Base-by-base conservation (phyloP, 2,113 vertebrate genomes). In the Muscicapa adusta region DNA sequence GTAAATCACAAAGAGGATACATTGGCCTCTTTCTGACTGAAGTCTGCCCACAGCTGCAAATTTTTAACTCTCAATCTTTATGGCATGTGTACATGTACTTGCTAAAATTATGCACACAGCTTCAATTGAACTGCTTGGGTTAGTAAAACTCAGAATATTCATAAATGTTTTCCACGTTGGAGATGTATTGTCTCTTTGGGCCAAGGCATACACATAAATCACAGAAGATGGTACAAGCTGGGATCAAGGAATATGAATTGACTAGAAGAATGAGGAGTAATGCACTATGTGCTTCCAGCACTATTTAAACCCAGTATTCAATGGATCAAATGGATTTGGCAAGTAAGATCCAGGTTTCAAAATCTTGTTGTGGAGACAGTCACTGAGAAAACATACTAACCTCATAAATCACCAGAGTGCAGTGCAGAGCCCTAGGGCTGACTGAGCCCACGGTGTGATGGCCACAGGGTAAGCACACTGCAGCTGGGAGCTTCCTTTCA, bases 261-360 rank as follows among this genome's bases (percentile, higher is more conserved):
- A 85, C 58, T 48, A 45, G 66, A 82, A 91, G 53, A 89, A 88
- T 8, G 19, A 76, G 36, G 36, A 79, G 36, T 57, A 75, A 74
- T 9, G 43, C n/a, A 58, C 40, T 40, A 25, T 72, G 45, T 88
- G 61, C 53, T 78, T 96, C 87, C 81, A 94, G 74, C 42, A 68
- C 57, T 67, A 68, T 33, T 87, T 85, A 79, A 88, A 79, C 6
- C n/a, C 62, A 48, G 50, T 82, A 91, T 92, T 85, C 73, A 96
- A 42, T 61, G 70, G 66, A 94, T 87, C 74, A 82, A 91, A 92
- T 47, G n/a, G 60, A 68, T 72, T 68, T 92, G 86, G 83, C 76
- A 93, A 70, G 47, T 45, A 74, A 81, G 63, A 84, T 60, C 43
- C 73, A 87, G 50, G 83, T 89, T 92, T 81, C 94, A 93, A 86